Evolutionary conservation across 1,140 invertebrate species (phyloP).

Genomic region (Drosophila paulistorum): DNA sequence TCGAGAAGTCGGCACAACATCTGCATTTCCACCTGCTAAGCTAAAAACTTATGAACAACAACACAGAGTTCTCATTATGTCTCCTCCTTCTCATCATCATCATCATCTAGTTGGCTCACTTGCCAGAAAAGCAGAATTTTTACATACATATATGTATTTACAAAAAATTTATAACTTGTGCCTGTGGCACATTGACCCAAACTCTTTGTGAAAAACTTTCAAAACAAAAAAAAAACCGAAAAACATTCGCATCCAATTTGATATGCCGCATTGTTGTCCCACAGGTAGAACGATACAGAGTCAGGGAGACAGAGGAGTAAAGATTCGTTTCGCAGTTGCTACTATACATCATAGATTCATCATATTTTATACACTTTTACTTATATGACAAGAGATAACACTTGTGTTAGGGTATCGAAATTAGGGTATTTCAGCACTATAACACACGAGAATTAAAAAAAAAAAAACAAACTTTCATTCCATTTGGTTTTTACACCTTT

Average conservation of each 20-base stretch:
- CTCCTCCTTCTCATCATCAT: conserved; percentile 7
- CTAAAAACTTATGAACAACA: conserved; percentile 45
- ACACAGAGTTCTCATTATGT: conserved; percentile 1
- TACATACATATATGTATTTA: background rate
- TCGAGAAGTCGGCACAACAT: conserved; percentile 29
- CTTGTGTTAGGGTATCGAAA: background rate
- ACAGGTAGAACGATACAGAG: background rate
- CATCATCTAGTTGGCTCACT: conserved; percentile 27
- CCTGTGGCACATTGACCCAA: conserved; percentile 61
- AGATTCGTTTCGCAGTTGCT: conserved; percentile 39
- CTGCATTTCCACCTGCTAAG: conserved; percentile 27
- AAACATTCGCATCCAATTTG: conserved; percentile 52
- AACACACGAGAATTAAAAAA: too few relatives aligned
- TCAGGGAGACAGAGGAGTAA: background rate
- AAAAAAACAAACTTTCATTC: too few relatives aligned
- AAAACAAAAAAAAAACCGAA: conserved; percentile 19
- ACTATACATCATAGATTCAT: conserved; percentile 35
- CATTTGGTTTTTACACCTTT: background rate
- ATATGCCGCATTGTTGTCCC: conserved; percentile 44
- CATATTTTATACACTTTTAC: conserved; percentile 37
- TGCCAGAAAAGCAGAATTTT: conserved; percentile 27
- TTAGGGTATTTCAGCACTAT: background rate
- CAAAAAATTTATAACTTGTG: conserved; percentile 2
- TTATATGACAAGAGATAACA: conserved; percentile 21
- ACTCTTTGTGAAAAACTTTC: conserved; percentile 54